Evolutionary conservation across 2,888 invertebrate genomes (phyloP), one percentile per base, ranked within the genome.

Genomic region (Cotesia congregata): DNA sequence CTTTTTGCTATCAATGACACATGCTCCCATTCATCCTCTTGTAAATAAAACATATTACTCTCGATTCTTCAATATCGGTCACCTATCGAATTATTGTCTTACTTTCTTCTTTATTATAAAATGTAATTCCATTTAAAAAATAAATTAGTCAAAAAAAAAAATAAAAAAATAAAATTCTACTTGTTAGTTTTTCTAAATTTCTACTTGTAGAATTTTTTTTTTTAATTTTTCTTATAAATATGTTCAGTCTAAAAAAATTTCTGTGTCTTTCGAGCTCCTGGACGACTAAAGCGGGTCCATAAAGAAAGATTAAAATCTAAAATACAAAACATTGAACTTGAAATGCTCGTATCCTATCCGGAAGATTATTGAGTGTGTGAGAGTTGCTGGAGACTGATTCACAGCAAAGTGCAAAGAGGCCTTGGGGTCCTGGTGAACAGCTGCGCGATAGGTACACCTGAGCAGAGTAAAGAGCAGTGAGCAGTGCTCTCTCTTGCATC

Each of bases 401-500:
- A 67, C 73, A 50, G 50, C 12, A 50, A 12, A 50, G 50, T 50
- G 12, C 12, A 50, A 50, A 67, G 38, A 75, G 41, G 76, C 77
- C 77, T 77, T 74, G 70, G 64, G 77, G 77, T 77, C 65, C 60
- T 65, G 12, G 50, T 50, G 78, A 80, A 81, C 83, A 82, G 82
- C 81, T 82, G 82, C 73, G 74, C 81, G 82, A 82, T 80, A 80
- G 82, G 79, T 80, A 74, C 81, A 79, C 70, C 71, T 73, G 77
- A 76, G 79, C 30, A 30, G 30, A 30, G 30, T 30, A 30, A 30
- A 30, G 30, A 30, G 30, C 30, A 30, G 30, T 30, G 3, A 30
- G 30, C 30, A 76, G 77, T 75, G 72, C 77, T 68, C 61, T 70
- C n/a, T 60, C 72, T 68, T 41, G 38, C 61, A 50, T 12, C 59